Evolutionary conservation across 2,113 vertebrate genomes (phyloP).

Genomic region (Neodon shergylaensis): DNA sequence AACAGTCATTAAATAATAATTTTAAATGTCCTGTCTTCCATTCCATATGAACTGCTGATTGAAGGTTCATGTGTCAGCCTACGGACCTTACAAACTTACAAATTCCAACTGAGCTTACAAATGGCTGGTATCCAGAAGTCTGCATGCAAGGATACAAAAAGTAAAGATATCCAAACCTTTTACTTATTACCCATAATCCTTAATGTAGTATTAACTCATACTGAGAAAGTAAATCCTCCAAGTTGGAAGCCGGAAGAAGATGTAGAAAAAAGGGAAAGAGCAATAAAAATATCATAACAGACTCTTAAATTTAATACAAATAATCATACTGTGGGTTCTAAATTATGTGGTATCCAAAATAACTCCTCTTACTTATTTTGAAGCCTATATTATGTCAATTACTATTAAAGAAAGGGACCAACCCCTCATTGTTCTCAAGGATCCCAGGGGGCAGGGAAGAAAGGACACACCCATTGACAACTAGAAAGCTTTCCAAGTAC

Average conservation of each 20-base stretch:
- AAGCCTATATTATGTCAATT: background rate
- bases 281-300: background rate
- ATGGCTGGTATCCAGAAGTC: background rate
- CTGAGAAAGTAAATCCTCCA: background rate
- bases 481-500: background rate
- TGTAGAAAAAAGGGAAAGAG: background rate
- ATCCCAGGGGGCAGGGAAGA: background rate
- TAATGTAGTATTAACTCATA: background rate
- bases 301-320: background rate
- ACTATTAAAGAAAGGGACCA: background rate
- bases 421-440: background rate
- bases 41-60: background rate
- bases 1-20: background rate
- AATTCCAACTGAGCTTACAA: background rate
- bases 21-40: background rate
- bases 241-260: background rate
- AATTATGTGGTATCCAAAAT: background rate
- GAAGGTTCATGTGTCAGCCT: background rate
- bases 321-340: background rate
- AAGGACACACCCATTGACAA: background rate
- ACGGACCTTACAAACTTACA: background rate
- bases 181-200: background rate
- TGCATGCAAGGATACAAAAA: constrained; percentile 4
- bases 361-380: background rate
- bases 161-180: background rate